Evolutionary conservation across 2,113 vertebrate genomes (phyloP), one percentile per base, ranked within the genome.

Genomic region (Gila orcuttii): DNA sequence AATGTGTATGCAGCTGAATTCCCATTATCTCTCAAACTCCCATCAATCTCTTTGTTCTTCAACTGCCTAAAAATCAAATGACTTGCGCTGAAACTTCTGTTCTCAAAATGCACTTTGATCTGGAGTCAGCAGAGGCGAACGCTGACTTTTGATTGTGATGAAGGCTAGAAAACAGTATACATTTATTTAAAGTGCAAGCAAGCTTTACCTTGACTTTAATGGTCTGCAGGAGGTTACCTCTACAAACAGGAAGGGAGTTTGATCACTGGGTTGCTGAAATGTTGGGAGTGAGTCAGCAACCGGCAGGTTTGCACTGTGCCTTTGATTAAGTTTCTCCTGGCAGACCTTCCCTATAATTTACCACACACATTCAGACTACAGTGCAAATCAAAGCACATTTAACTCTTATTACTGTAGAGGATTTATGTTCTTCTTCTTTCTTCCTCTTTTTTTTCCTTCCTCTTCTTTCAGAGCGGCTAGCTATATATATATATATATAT

Each of bases 321-420:
- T 80, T 80, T 80, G 79, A 80, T 64, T 4, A 47, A 80, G 23
- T 80, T 80, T 62, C 79, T 80, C 36, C 23, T 28, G 59, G 59
- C 79, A 80, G 36, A 64, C 36, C 36, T 79, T 12, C 19, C n/a
- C 12, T 64, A 10, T n/a, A 47, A 42, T 64, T 64, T 66, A 81
- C 59, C 21, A 11, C 39, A 59, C 6, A 9, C 59, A 81, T 77
- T 4, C 28, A 77, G 75, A 19, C 47, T 31, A 52, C 75, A 77
- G 50, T 8, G 28, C 47, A 55, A 55, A 19, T 55, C 47, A 55
- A 55, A 55, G 50, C 75, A 10, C 25, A 47, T 76, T 25, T 13
- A 76, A 52, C n/a, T 52, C 6, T 76, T 45, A 52, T 31, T 31
- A 52, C 47, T 52, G 47, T 31, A 52, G 47, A 31, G 15, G 47